Evolutionary conservation across 2,888 invertebrate genomes (phyloP).

Genomic region (Netelia fuscicornis): DNA sequence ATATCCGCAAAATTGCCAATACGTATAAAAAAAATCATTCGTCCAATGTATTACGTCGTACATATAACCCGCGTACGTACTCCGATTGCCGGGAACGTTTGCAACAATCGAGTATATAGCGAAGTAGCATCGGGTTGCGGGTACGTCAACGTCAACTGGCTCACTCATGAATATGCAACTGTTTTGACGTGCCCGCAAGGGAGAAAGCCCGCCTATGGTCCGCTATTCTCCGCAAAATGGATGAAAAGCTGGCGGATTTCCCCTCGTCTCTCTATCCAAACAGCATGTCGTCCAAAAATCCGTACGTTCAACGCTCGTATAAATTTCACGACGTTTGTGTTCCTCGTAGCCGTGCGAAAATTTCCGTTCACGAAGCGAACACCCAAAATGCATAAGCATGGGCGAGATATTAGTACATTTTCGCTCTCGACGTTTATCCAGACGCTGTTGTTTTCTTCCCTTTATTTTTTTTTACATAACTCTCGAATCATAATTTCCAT

Average conservation of each 20-base stretch:
- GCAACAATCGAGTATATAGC: constrained; percentile 12
- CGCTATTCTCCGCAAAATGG: constrained; percentile 56
- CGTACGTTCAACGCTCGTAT: constrained; percentile 17
- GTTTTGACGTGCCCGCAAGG: constrained; percentile 71
- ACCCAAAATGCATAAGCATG: not conserved
- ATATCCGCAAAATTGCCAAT: not conserved
- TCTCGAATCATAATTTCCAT: too few species aligned
- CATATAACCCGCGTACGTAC: not conserved
- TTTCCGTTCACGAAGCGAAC: not conserved
- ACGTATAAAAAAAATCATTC: not conserved
- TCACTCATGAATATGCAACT: constrained; percentile 79
- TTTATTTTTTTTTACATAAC: too few species aligned
- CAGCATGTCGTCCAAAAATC: constrained; percentile 54
- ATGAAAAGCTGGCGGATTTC: constrained; percentile 58
- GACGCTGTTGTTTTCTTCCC: too few species aligned
- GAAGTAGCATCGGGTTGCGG: constrained; percentile 30
- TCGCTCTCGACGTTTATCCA: too few species aligned
- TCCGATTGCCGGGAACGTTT: constrained; percentile 20
- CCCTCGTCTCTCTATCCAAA: constrained; percentile 22
- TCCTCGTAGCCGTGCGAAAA: not conserved
- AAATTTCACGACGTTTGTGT: constrained; percentile 24
- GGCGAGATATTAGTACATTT: not conserved
- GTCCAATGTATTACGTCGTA: not conserved
- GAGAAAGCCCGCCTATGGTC: constrained; percentile 49
- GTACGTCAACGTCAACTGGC: constrained; percentile 64